phyloP scores from a whole-genome alignment of 2,797 vertebrate species.

The Anomalospiza imberbis region DNA sequence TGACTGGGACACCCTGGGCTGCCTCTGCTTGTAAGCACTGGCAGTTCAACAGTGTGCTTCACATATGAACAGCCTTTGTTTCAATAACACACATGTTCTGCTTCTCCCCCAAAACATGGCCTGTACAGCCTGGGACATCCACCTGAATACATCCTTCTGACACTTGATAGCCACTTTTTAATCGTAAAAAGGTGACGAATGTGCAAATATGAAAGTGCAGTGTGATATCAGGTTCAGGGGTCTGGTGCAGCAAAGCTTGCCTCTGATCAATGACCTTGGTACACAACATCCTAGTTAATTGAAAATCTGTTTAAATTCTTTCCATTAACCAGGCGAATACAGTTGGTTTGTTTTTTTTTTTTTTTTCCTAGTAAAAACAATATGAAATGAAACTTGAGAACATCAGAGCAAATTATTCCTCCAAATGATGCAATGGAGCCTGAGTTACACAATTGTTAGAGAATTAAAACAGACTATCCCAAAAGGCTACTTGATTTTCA shows the following conservation, averaged over 20 bases:
- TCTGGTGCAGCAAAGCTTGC: background rate
- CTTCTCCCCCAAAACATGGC: background rate
- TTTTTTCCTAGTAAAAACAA: background rate
- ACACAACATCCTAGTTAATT: background rate
- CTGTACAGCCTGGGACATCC: background rate
- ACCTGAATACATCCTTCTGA: background rate
- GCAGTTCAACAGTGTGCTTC: background rate
- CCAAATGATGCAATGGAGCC: background rate
- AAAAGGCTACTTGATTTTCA: background rate
- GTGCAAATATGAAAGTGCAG: background rate
- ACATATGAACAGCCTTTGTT: background rate
- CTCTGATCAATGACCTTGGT: background rate
- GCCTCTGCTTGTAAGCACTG: background rate
- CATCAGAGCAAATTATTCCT: background rate
- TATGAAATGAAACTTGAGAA: background rate
- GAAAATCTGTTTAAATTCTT: background rate
- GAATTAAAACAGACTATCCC: background rate
- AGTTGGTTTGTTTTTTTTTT: background rate
- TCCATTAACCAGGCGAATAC: background rate
- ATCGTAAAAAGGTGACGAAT: background rate
- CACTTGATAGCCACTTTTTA: background rate
- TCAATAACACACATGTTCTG: accelerated
- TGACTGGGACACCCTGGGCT: background rate
- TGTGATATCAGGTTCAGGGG: background rate
- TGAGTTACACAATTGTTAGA: background rate